phyloP scores from a whole-genome alignment of 2,888 invertebrate genomes.

The Arenicola marina region DNA sequence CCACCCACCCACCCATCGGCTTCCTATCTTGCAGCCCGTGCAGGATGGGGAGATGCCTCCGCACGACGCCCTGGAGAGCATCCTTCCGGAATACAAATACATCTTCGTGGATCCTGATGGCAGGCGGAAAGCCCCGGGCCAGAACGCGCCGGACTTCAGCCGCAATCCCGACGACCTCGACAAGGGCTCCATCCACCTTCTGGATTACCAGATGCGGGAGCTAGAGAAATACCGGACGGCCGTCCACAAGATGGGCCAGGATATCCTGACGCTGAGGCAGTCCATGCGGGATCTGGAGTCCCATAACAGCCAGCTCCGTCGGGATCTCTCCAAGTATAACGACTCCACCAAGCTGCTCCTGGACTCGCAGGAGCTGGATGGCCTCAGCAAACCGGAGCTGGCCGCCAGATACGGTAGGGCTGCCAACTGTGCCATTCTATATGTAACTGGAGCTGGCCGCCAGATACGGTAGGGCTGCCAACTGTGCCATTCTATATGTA shows the following conservation, averaged over 20 bases:
- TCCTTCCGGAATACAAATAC: constrained; percentile 58
- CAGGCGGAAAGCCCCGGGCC: constrained; percentile 2
- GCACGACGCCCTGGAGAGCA: constrained; percentile 50
- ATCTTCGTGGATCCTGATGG: constrained; percentile 50
- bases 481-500: too few species aligned
- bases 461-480: too few species aligned
- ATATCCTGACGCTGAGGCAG: constrained; percentile 48
- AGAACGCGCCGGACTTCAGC: background rate
- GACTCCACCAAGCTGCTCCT: constrained; percentile 49
- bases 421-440: too few species aligned
- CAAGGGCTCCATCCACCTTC: constrained; percentile 22
- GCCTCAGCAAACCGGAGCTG: constrained; percentile 51
- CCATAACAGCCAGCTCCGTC: constrained; percentile 47
- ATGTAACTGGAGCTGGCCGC: too few species aligned
- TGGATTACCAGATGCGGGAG: constrained; percentile 54
- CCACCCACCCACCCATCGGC: background rate
- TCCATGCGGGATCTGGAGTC: constrained; percentile 42
- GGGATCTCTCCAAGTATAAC: constrained; percentile 41
- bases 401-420: constrained; percentile 52
- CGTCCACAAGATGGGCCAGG: constrained; percentile 56
- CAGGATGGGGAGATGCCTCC: constrained; percentile 54
- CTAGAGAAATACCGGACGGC: constrained; percentile 52
- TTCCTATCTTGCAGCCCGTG: constrained; percentile 44
- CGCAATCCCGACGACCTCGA: constrained; percentile 13
- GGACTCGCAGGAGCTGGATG: constrained; percentile 52